phyloP scores from a whole-genome alignment of 2,113 vertebrate species.

The Leptocoma aspasia region DNA sequence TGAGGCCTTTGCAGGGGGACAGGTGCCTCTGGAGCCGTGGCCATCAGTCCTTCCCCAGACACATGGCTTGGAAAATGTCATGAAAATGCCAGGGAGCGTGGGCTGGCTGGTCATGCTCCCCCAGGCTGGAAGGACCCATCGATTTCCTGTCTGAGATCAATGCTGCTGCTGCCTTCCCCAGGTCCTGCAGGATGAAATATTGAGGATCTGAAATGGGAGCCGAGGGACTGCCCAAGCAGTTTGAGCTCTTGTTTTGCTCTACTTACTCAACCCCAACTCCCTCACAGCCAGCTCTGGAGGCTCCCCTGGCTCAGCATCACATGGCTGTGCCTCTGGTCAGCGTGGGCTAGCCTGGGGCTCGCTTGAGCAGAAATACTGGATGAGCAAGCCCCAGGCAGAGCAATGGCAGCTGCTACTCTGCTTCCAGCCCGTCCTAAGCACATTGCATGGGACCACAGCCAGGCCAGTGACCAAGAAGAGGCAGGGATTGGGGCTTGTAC shows the following conservation, averaged over 20 bases:
- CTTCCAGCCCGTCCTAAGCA: background rate
- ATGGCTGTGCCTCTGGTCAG: background rate
- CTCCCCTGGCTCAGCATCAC: background rate
- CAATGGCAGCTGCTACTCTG: background rate
- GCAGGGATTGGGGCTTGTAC: background rate
- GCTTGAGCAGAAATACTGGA: background rate
- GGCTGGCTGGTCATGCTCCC: background rate
- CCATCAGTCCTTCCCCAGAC: background rate
- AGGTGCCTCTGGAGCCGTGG: background rate
- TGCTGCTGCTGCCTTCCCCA: background rate
- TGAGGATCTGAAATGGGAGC: background rate
- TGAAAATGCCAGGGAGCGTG: background rate
- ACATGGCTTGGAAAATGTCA: background rate
- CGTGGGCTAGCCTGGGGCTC: fast-evolving
- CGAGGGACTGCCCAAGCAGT: background rate
- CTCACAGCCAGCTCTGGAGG: background rate
- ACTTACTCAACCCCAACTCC: background rate
- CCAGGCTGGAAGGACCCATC: background rate
- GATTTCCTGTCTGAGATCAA: conserved; percentile 3
- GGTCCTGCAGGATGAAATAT: background rate
- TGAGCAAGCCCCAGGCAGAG: background rate
- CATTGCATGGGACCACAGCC: fast-evolving
- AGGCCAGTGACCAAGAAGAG: background rate
- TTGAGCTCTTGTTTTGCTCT: background rate
- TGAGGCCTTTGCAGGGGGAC: background rate